Base-by-base conservation (phyloP, 2,888 invertebrate genomes). In the Caenorhabditis sp. region DNA sequence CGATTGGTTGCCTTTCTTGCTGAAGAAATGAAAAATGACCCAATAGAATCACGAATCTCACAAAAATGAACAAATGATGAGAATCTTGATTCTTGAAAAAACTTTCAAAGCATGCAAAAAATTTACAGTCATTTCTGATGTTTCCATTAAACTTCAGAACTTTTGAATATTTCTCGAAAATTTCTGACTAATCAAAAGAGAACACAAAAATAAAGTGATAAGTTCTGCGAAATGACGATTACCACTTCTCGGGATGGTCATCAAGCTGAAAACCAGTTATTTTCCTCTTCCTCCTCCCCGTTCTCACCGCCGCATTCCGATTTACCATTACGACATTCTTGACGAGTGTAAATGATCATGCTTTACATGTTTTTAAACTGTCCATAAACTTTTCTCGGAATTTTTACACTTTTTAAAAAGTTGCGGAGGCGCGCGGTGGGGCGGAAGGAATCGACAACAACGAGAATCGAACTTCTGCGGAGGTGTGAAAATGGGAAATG, bases 371-470 rank as follows among this genome's bases (percentile, higher is more conserved):
- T 58, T 31, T 54, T 54, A 54, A 54, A 54, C 24, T 69, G 47
- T 47, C 14, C 54, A 24, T 22, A 24, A 35, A 68, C 35, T 16
- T 58, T 49, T n/a, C 35, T 16, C 22, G 72, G 35, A 72, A 47
- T 72, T 72, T 72, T 72, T 72, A 61, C 61, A 72, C 59, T 58
- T 59, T 49, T 49, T 38, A 19, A n/a, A 35, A 68, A 54, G 51
- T 31, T 68, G 51, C 68, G 19, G 41, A 22, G 22, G 35, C 22
- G 12, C 12, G 47, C 51, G 28, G 49, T 28, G 7, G 28, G 28
- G 31, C 28, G 47, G 66, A 47, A 66, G 49, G 19, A 49, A 38
- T 10, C 38, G 38, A 38, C 38, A 12, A 38, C 12, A 10, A 38
- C 12, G 38, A 47, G 14, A 47, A 47, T 47, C 10, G 47, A 47